Base-by-base conservation (phyloP, 2,888 invertebrate genomes). In the Mantis religiosa region DNA sequence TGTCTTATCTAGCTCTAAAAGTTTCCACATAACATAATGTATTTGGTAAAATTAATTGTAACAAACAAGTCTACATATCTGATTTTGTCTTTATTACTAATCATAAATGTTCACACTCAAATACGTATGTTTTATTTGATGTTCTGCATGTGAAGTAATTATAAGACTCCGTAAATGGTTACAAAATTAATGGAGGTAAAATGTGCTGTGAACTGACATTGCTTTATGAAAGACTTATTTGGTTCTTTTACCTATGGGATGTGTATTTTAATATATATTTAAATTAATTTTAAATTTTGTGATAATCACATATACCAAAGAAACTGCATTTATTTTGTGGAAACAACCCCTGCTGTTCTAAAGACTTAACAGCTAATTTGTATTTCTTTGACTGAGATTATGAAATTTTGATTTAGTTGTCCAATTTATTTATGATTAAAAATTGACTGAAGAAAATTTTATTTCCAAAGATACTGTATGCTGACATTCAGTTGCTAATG, bases 241-340 rank as follows among this genome's bases (percentile, higher is more conserved):
- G 83, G 88, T 83, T 85, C 8, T 88, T 28, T 71, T 81, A 28
- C 28, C 81, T 20, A 71, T 86, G 54, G 54, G 54, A 25, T 71
- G 54, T 15, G 81, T 85, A 27, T 28, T 85, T 47, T 81, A 54
- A 71, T 71, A 41, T 41, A 41, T 41, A 41, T 41, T 41, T 41
- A 28, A 81, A 27, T 86, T 25, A 86, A 86, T 81, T 89, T 89
- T 88, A 14, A 82, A 71, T 71, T 84, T 89, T 89, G 89, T 89
- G 89, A 89, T 89, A 89, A 47, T 82, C 87, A 54, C 54, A 88
- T 84, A 89, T 89, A 89, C 90, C 90, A 90, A 90, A 90, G 90
- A 90, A 85, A 71, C 85, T 89, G 89, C 88, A 90, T 89, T 90
- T 88, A 89, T 89, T 71, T 71, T 71, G 34, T 85, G 85, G 27